Base-by-base conservation (phyloP, 2,113 vertebrate species). In the Cathartes aura region DNA sequence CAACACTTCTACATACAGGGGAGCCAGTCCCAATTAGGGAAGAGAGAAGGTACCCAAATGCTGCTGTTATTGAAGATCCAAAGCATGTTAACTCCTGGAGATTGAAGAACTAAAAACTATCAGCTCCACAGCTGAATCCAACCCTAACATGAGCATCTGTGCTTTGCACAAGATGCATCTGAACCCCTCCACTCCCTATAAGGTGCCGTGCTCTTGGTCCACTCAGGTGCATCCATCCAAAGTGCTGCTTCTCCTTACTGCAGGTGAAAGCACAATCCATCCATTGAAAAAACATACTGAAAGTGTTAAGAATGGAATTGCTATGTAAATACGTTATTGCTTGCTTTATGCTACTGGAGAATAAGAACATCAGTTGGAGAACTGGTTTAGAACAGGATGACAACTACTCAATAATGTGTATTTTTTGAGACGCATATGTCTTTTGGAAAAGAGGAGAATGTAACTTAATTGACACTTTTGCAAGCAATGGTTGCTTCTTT, bases 401-500 rank as follows among this genome's bases (percentile, higher is more conserved):
- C 94, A 97, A 63, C 78, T 82, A 79, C 59, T 94, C 79, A 81
- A 67, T 85, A 96, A 78, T 0, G 2, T 70, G 45, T 60, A 59
- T 81, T 94, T 96, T 96, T 94, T 90, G 30, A 96, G 59, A 88
- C 29, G 45, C 1, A 1, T 34, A 59, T 83, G 50, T 83, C 74
- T 88, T 87, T 66, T 75, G 67, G 81, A 95, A 95, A 93, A 87
- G 42, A 89, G 70, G 68, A 87, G 43, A 85, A 89, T 81, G 71
- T 80, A 90, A 87, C 60, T 96, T 96, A 97, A 97, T 80, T 95
- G 87, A 82, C 78, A 70, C 62, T 91, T 96, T 47, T 84, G 47
- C 87, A 87, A 94, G 90, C 47, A 93, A 64, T 40, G 56, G 81
- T 60, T 91, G 12, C 59, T 94, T 89, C 18, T 40, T 87, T 91